Conservation (phyloP, 2,113 vertebrate genomes). For the Muntiacus muntjak region DNA sequence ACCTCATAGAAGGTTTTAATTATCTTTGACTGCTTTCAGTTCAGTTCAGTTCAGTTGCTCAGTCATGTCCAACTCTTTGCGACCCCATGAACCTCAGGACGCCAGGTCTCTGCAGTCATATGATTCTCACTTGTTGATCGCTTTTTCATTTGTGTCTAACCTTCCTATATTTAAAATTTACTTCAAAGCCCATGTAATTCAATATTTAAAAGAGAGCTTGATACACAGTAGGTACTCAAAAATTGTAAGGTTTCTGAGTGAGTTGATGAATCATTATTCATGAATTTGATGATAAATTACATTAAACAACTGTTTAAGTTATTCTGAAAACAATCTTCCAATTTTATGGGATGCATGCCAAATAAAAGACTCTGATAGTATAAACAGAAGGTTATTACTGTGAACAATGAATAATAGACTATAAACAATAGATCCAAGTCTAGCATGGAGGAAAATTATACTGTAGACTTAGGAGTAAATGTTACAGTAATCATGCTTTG, state of each 20-base stretch:
- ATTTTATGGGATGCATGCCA: neutral
- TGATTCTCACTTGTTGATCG: neutral
- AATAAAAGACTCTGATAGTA: neutral
- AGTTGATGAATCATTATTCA: neutral
- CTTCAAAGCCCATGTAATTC: neutral
- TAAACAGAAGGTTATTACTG: neutral
- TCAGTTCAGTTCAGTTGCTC: too few species aligned
- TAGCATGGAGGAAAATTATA: neutral
- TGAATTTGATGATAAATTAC: neutral
- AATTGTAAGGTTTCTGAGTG: neutral
- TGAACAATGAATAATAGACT: neutral
- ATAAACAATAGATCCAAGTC: neutral
- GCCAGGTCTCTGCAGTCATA: neutral
- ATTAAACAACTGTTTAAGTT: neutral
- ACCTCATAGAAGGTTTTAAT: neutral
- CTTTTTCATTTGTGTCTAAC: neutral
- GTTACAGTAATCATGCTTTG: neutral
- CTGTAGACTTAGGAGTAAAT: neutral
- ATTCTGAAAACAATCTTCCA: neutral
- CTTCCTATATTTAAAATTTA: neutral
- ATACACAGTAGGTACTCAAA: neutral
- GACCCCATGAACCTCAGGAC: too few species aligned
- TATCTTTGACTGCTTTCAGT: neutral
- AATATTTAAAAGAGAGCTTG: neutral
- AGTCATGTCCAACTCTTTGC: too few species aligned